These are phyloP conservation scores for Callimorpha dominula DNA, from an alignment of 2,888 invertebrate genomes.

Conservation along the genomic window DNA sequence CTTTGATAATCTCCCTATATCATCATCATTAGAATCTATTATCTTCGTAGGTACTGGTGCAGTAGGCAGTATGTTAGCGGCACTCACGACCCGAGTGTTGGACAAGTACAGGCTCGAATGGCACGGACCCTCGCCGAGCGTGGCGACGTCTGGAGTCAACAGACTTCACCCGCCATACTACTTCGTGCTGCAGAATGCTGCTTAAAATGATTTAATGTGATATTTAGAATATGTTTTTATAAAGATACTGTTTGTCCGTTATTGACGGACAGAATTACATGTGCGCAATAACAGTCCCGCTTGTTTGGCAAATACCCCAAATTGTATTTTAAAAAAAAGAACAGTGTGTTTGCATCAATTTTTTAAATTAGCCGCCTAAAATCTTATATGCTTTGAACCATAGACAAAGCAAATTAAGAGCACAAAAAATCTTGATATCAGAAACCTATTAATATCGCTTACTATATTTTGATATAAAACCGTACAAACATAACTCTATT, in stretches of 20 bases:
- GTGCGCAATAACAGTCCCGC: not conserved
- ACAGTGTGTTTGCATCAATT: not conserved
- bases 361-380: not conserved
- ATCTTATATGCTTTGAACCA: not conserved
- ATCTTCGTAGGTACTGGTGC: conserved; percentile 59
- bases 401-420: not conserved
- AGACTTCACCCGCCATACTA: conserved; percentile 76
- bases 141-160: conserved; percentile 72
- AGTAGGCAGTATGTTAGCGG: conserved; percentile 68
- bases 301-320: no score
- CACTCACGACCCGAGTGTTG: conserved; percentile 66
- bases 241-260: not conserved
- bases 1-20: no score
- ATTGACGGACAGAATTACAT: not conserved
- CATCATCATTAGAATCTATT: not conserved
- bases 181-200: conserved; percentile 79
- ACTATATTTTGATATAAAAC: not conserved
- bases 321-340: not conserved
- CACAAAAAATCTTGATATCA: not conserved
- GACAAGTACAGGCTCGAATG: conserved; percentile 80
- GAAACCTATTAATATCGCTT: not conserved
- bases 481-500: not conserved
- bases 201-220: conserved; percentile 52
- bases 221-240: conserved; percentile 24
- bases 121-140: conserved; percentile 74